Base-by-base conservation (phyloP, 2,113 vertebrate species). In the Perca schrenkii region DNA sequence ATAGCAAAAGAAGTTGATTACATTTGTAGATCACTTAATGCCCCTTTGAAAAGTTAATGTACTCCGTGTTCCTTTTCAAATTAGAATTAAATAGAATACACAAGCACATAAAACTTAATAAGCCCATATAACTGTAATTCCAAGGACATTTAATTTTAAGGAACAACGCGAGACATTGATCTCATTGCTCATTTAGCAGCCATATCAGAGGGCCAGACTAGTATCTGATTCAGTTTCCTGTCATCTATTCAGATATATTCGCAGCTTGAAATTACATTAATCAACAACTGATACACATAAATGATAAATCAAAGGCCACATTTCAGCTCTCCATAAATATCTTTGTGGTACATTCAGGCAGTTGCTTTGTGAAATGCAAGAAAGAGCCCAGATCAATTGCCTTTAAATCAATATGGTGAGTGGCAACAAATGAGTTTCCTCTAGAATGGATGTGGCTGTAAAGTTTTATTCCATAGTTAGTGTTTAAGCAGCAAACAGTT, bases 341-440 rank as follows among this genome's bases (percentile, higher is more conserved):
- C 65, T 74, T 28, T 43, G 31, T 77, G 56, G 43, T 62, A 0
- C 43, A 67, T 76, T 73, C 21, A 54, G n/a, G 4, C 40, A 54
- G 64, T 34, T 15, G 22, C 63, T 86, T 86, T 79, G n/a, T 76
- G 46, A 86, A 79, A 52, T 53, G 63, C 36, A 81, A 53, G n/a
- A 43, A 60, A 62, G 68, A 43, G 19, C 1, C 53, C 25, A 22
- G 57, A 70, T 86, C 78, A 70, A 67, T 74, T 54, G 31, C 31
- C 54, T 82, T 86, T 53, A 54, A 61, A 77, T 89, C 87, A 80
- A 86, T 74, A 47, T 1, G 4, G 54, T 50, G 63, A 83, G 50
- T 13, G 40, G 68, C 67, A 77, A 66, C 74, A 73, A 71, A 81
- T 25, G 19, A 73, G 47, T 72, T 28, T 47, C 40, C 65, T 72